Conservation (phyloP, 2,113 vertebrate genomes). For the Danionella cerebrum region DNA sequence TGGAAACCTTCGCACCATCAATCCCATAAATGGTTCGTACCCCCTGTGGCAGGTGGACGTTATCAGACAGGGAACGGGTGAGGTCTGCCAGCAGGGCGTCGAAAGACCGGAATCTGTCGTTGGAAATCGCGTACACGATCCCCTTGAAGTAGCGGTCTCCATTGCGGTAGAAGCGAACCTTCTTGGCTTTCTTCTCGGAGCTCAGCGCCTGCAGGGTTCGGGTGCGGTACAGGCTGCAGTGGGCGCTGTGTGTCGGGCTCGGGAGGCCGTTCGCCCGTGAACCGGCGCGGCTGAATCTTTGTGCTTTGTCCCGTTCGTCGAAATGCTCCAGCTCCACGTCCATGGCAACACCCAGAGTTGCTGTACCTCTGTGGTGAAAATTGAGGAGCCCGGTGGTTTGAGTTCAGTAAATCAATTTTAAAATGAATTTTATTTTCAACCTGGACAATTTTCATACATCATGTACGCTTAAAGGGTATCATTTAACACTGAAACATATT, state of each 20-base stretch:
- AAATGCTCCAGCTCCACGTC: constrained; percentile 98
- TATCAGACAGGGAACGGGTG: constrained; percentile 91
- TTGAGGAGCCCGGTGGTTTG: neutral
- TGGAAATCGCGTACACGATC: constrained; percentile 94
- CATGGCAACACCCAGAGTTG: constrained; percentile 72
- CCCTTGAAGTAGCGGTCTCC: constrained; percentile 98
- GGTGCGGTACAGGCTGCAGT: constrained; percentile 96
- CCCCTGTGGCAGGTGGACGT: constrained; percentile 93
- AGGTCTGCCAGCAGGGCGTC: constrained; percentile 94
- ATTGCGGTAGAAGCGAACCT: constrained; percentile 95
- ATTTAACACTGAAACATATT: too few relatives aligned
- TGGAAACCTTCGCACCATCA: constrained; percentile 82
- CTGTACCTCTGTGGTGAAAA: constrained; percentile 22
- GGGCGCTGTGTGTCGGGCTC: constrained; percentile 96
- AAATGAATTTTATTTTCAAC: too few relatives aligned
- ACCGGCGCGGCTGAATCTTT: constrained; percentile 76
- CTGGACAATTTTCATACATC: too few relatives aligned
- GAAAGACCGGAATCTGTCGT: constrained; percentile 86
- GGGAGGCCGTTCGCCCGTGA: constrained; percentile 88
- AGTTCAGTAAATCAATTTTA: too few relatives aligned
- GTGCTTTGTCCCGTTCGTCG: constrained; percentile 91
- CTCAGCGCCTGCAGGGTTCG: constrained; percentile 89
- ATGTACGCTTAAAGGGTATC: too few relatives aligned
- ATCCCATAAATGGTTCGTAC: constrained; percentile 90
- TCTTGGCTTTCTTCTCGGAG: constrained; percentile 95